Conservation (phyloP, 2,888 invertebrate genomes). For the Spisula solida region DNA sequence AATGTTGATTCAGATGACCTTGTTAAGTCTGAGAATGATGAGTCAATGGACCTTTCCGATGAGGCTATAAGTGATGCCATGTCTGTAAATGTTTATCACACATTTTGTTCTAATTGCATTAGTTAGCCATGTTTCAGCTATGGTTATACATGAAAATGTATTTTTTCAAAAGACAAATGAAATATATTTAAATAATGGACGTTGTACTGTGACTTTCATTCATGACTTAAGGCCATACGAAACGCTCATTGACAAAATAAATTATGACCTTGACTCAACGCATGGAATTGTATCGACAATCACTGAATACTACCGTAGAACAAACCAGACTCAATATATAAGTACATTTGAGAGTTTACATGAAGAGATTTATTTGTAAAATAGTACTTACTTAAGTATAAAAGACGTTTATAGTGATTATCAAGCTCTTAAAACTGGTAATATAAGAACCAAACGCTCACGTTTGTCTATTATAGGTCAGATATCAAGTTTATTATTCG, state of each 20-base stretch:
- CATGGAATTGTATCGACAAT: no score
- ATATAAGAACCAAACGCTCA: neutral
- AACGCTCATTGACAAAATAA: neutral
- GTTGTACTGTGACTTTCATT: neutral
- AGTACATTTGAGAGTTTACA: neutral
- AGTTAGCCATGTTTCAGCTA: neutral
- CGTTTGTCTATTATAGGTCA: neutral
- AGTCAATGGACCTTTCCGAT: no score
- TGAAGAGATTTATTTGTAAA: neutral
- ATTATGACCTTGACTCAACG: neutral
- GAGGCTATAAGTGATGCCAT: no score
- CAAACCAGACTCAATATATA: neutral
- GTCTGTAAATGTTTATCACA: no score
- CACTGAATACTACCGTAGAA: no score
- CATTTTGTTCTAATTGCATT: no score
- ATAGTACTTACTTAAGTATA: no score
- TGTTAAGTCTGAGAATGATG: no score
- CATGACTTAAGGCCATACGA: neutral
- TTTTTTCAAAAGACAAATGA: neutral
- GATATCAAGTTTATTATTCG: neutral
- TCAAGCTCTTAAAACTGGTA: no score
- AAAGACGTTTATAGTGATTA: neutral
- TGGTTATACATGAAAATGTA: neutral
- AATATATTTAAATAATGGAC: neutral
- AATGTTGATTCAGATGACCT: no score